Conservation (phyloP, 2,888 invertebrate species). For the Cotesia congregata region DNA sequence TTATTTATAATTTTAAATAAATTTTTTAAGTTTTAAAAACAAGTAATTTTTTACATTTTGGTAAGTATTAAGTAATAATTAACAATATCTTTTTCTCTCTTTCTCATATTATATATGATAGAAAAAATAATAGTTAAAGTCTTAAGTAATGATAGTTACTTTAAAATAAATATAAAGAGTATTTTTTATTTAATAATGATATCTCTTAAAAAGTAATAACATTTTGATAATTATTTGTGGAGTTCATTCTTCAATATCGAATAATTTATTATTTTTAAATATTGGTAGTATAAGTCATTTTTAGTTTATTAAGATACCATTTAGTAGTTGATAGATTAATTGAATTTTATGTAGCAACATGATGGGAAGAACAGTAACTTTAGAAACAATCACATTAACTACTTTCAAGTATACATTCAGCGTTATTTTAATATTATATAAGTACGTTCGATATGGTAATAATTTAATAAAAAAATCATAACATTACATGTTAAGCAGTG, state of each 20-base stretch:
- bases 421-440: background rate
- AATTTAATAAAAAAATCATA: background rate
- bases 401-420: background rate
- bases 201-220: background rate
- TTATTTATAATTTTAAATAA: background rate
- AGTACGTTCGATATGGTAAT: background rate
- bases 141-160: background rate
- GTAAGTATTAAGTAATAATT: too few species aligned
- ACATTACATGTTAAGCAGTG: background rate
- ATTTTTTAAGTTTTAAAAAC: background rate
- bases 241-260: background rate
- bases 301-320: background rate
- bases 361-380: background rate
- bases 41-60: too few species aligned
- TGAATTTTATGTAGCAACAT: background rate
- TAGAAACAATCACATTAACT: background rate
- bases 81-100: too few species aligned
- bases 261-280: background rate
- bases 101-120: too few species aligned
- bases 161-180: background rate
- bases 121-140: background rate
- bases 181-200: background rate
- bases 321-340: background rate
- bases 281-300: background rate
- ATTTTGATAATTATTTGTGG: background rate